phyloP scores from a whole-genome alignment of 2,888 invertebrate species.

The Idaea biselata region DNA sequence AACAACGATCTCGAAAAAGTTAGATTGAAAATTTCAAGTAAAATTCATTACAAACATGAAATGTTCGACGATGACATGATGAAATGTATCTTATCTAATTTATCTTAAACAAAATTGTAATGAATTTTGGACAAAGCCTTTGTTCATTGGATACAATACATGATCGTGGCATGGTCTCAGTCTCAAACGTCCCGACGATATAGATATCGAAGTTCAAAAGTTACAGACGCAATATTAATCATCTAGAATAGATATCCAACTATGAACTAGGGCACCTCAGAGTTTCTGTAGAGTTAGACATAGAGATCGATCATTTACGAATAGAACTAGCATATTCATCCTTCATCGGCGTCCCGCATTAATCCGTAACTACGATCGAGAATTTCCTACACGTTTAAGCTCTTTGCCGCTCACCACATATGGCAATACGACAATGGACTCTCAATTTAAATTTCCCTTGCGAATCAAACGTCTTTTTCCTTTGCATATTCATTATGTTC shows the following conservation, averaged over 20 bases:
- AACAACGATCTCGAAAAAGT: slow-evolving; percentile 2
- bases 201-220: too few species aligned
- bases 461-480: slow-evolving; percentile 44
- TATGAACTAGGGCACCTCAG: not conserved
- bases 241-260: not conserved
- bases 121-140: not conserved
- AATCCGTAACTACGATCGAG: slow-evolving; percentile 49
- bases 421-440: slow-evolving; percentile 55
- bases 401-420: slow-evolving; percentile 47
- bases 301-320: slow-evolving; percentile 20
- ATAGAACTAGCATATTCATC: slow-evolving; percentile 25
- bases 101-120: not conserved
- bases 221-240: too few species aligned
- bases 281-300: not conserved
- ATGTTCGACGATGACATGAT: not conserved
- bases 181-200: not conserved
- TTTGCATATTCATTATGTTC: slow-evolving; percentile 50
- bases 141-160: not conserved
- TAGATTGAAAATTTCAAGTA: not conserved
- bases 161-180: not conserved
- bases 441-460: slow-evolving; percentile 60
- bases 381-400: slow-evolving; percentile 57
- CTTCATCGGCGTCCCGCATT: slow-evolving; percentile 40
- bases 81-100: not conserved
- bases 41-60: not conserved